Evolutionary conservation across 2,888 invertebrate species (phyloP), one percentile per base, ranked within the genome.

Genomic region (Orthosia gothica): DNA sequence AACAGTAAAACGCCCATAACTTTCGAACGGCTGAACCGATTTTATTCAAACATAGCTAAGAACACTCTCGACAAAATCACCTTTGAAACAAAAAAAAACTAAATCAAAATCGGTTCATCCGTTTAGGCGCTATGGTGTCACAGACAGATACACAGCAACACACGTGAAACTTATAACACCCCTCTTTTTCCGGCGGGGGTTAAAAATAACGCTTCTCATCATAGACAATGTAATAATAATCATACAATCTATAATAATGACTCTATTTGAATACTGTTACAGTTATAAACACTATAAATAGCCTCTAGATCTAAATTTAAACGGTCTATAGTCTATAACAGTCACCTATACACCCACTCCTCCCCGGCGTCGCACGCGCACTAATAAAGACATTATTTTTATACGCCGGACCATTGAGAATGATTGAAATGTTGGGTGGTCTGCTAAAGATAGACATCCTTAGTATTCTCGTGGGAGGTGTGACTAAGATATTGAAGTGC

Each of bases 351-450:
- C 75, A 32, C 81, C 68, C 70, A 80, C 84, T 32, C 7, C 2
- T 13, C 23, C 20, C 12, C 15, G 16, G 18, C 2, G 40, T 49
- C 12, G 26, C 40, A 45, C 50, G n/a, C 23, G 26, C 18, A 40
- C 67, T 62, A 62, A 70, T 68, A 57, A 20, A 83, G 55, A 47
- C 70, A 80, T 71, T 75, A 70, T 55, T 65, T 49, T 65, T 54
- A 58, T n/a, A 49, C 12, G 23, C 52, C 15, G 16, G 49, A 16
- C 52, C 54, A 64, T 69, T 79, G 26, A 50, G 20, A 26, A 50
- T 78, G n/a, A 69, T 78, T 74, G 58, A 78, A 84, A 52, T 58
- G 72, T 15, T 71, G 52, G 26, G 69, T 72, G 66, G 52, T 62
- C 72, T 20, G n/a, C 66, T 80, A 57, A 40, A 74, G 18, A 68